A percentile compares a stretch with the other conserved stretches of the same genome.
Evolutionary conservation across 2,888 invertebrate genomes (phyloP).

Genomic region (Atethmia centrago): DNA sequence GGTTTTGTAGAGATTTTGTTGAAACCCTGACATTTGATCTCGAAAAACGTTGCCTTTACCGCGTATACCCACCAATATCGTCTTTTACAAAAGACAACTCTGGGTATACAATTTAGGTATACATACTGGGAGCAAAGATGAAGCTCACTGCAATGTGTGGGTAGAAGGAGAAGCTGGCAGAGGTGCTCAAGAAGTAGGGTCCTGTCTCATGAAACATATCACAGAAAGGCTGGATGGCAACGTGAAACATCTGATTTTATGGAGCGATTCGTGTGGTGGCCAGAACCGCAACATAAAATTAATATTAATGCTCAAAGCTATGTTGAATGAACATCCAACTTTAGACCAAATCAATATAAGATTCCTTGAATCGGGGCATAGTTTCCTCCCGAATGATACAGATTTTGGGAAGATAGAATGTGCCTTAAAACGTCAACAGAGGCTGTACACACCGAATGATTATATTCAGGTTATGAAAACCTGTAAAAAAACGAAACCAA

Average conservation of each 20-base stretch:
- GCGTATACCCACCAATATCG: background rate
- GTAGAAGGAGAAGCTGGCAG: too few relatives aligned
- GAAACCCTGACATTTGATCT: background rate
- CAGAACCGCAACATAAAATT: constrained; percentile 1
- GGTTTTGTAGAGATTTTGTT: background rate
- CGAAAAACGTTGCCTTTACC: background rate
- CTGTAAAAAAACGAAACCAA: too few relatives aligned
- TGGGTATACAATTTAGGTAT: too few relatives aligned
- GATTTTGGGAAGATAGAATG: constrained; percentile 1
- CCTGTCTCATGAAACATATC: too few relatives aligned
- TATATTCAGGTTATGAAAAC: too few relatives aligned
- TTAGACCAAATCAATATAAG: background rate
- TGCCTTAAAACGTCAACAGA: background rate
- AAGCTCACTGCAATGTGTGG: too few relatives aligned
- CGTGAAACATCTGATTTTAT: background rate
- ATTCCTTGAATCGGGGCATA: background rate
- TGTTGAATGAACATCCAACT: constrained; percentile 2
- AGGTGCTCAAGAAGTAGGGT: too few relatives aligned
- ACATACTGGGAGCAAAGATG: too few relatives aligned
- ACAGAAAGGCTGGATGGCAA: background rate
- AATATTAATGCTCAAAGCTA: background rate
- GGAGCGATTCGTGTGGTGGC: constrained; percentile 6
- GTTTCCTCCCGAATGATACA: background rate
- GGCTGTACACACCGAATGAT: too few relatives aligned
- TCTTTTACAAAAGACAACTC: too few relatives aligned